Evolutionary conservation across 2,113 vertebrate species (phyloP).

Genomic region (Odocoileus hemionus): DNA sequence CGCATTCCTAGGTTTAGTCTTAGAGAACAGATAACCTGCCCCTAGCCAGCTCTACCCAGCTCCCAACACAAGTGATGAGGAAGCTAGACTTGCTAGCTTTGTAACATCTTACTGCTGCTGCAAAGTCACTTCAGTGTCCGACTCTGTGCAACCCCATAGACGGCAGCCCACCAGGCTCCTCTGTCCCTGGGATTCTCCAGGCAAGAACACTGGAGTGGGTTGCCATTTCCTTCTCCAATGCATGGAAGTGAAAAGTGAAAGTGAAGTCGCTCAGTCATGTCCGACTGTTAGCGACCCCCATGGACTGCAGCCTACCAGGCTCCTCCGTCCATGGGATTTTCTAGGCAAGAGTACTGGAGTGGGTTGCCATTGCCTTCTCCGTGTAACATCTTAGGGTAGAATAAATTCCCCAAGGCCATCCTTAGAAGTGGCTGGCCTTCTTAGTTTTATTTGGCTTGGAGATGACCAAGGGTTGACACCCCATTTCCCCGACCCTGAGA

Average conservation of each 20-base stretch:
- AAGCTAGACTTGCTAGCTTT: neutral
- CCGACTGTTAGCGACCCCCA: accelerated
- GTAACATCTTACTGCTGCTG: neutral
- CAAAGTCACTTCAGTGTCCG: too few species aligned
- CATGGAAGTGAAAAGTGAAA: too few species aligned
- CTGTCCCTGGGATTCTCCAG: too few species aligned
- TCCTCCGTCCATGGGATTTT: too few species aligned
- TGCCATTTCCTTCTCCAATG: too few species aligned
- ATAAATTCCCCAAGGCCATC: neutral
- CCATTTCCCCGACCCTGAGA: neutral
- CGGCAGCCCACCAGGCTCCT: too few species aligned
- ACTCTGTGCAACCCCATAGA: too few species aligned
- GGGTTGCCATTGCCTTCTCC: too few species aligned
- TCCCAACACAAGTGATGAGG: neutral
- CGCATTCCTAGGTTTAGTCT: neutral
- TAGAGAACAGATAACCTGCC: neutral
- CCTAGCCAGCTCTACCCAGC: neutral
- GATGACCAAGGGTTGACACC: neutral
- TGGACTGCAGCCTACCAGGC: too few species aligned
- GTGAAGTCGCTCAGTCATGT: too few species aligned
- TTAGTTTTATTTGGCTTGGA: neutral
- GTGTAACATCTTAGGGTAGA: neutral
- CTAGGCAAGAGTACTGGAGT: too few species aligned
- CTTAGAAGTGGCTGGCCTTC: neutral
- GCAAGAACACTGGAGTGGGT: too few species aligned